Evolutionary conservation across 1,140 invertebrate species (phyloP), one percentile per base, ranked within the genome.

Genomic region (Anoplolepis gracilipes): DNA sequence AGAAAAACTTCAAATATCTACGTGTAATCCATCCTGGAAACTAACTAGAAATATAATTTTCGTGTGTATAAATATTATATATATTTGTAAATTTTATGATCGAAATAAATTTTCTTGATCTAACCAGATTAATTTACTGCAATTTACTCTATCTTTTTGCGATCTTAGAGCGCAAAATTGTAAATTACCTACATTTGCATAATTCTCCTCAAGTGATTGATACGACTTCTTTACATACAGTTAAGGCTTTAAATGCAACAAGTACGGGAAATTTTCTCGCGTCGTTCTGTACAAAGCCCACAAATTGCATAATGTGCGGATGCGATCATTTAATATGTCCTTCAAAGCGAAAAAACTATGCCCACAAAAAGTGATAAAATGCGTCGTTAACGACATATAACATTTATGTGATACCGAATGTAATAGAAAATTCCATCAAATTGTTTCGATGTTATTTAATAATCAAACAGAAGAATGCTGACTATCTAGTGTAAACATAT

Each of bases 221-320:
- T 30, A 39, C 53, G 5, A 22, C 53, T 79, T n/a, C 49, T 82
- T 73, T 33, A 46, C n/a, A 11, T 33, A 36, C 53, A 46, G 36
- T 82, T 82, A 59, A 81, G 42, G 7, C 13, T n/a, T 25, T 5
- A 28, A 79, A 82, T 13, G 39, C 13, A n/a, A 46, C 19, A 39
- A 82, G 33, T 61, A 73, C n/a, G 36, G 36, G 67, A 81, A 81
- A 82, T 72, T 73, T 46, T 73, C 76, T 30, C 22, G 13, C 53
- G 0, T 6, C 30, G 16, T 7, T 6, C 30, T 19, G 53, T 72
- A 36, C 53, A 72, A 81, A 49, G 59, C 4, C 36, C 28, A 46
- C 25, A 82, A 82, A 82, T 82, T 82, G 78, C 78, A 82, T 82
- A 73, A 82, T 82, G 25, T 25, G 28, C 65, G 67, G 78, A 82